These are phyloP conservation scores for Eupithecia subumbrata DNA, from an alignment of 2,888 invertebrate species.

Conservation along the genomic window DNA sequence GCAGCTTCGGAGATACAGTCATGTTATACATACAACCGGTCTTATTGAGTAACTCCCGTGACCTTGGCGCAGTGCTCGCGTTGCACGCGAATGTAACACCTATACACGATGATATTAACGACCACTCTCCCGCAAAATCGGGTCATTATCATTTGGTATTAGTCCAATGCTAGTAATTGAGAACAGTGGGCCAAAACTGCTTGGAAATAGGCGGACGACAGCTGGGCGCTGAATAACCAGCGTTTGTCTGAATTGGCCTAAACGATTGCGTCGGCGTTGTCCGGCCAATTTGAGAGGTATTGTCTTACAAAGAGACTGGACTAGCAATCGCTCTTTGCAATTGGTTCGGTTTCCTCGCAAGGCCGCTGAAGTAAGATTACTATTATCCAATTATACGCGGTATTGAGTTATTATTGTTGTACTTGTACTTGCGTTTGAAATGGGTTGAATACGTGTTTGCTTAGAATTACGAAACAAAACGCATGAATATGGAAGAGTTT, in stretches of 20 bases:
- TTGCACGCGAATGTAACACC: constrained; percentile 56
- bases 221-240: constrained; percentile 30
- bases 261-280: constrained; percentile 47
- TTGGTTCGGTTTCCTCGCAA: constrained; percentile 60
- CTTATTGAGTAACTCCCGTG: constrained; percentile 71
- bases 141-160: constrained; percentile 76
- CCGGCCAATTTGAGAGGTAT: constrained; percentile 42
- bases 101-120: constrained; percentile 57
- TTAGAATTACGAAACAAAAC: constrained; percentile 52
- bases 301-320: constrained; percentile 22
- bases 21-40: constrained; percentile 62
- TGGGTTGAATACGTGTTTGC: constrained; percentile 50
- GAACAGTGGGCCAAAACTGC: constrained; percentile 77
- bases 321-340: constrained; percentile 18
- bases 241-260: constrained; percentile 51
- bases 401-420: constrained; percentile 67
- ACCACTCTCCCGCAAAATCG: constrained; percentile 60
- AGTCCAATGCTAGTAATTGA: constrained; percentile 78
- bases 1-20: constrained; percentile 36
- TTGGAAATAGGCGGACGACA: constrained; percentile 51
- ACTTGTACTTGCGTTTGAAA: constrained; percentile 51
- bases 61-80: constrained; percentile 60
- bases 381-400: constrained; percentile 76
- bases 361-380: constrained; percentile 71
- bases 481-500: constrained; percentile 47